phyloP scores from a whole-genome alignment of 2,888 invertebrate species.

The Cenopis cana region DNA sequence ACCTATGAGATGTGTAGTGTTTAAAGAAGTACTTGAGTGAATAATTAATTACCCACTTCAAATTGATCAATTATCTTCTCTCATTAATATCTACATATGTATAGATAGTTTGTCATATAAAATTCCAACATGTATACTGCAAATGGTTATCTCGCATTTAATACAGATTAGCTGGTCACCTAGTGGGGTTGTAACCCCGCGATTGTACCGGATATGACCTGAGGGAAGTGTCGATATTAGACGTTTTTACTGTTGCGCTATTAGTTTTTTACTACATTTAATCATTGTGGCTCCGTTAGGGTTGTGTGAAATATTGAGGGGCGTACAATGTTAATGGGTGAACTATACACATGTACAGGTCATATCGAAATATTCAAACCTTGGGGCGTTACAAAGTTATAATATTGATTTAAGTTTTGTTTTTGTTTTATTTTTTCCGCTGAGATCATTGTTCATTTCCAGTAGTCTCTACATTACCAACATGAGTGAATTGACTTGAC shows the following conservation, averaged over 20 bases:
- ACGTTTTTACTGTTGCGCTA: constrained; percentile 54
- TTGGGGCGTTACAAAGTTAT: not conserved
- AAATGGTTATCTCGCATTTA: constrained; percentile 58
- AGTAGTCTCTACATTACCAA: too few relatives aligned
- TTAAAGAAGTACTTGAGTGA: too few relatives aligned
- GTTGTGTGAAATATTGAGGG: constrained; percentile 48
- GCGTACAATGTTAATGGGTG: constrained; percentile 45
- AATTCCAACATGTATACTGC: not conserved
- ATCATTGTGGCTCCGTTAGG: constrained; percentile 57
- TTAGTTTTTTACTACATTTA: constrained; percentile 60
- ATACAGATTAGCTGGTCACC: constrained; percentile 59
- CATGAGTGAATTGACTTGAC: too few relatives aligned
- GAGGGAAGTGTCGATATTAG: constrained; percentile 74
- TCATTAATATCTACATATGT: not conserved
- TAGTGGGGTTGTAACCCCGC: constrained; percentile 63
- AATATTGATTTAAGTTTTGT: not conserved
- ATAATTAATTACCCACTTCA: too few relatives aligned
- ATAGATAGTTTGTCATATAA: not conserved
- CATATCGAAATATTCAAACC: constrained; percentile 2
- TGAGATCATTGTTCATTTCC: not conserved
- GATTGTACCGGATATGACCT: constrained; percentile 76
- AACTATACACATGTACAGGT: constrained; percentile 13
- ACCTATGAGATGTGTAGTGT: too few relatives aligned
- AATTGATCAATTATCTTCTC: not conserved
- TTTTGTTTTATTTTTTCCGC: not conserved